These are phyloP conservation scores for Natator depressus DNA, from an alignment of 2,113 vertebrate species.

Conservation along the genomic window DNA sequence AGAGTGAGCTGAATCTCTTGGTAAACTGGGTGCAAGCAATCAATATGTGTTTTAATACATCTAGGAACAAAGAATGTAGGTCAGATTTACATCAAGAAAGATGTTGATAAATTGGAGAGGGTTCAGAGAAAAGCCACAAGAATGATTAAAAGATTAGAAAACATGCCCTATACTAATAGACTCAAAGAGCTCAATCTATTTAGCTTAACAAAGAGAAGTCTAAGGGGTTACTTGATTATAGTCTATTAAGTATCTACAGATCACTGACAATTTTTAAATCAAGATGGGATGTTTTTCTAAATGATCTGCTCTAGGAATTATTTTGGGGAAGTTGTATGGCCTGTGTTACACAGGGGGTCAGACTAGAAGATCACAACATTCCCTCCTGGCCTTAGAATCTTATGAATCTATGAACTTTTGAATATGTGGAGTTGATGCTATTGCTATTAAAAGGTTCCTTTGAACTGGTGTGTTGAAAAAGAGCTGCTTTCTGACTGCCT, in stretches of 20 bases:
- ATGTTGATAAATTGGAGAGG: background rate
- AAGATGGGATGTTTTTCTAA: background rate
- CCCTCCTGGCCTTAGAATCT: background rate
- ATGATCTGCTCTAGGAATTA: background rate
- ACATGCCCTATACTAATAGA: background rate
- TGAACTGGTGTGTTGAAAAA: constrained; percentile 45
- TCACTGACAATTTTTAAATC: background rate
- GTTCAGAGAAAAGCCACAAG: background rate
- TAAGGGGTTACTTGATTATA: background rate
- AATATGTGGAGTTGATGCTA: constrained; percentile 15
- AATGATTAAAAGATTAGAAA: background rate
- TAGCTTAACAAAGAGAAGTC: background rate
- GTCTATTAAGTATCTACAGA: background rate
- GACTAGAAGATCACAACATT: background rate
- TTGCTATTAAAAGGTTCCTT: constrained; percentile 2
- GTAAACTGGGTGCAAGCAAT: background rate
- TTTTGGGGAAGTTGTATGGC: background rate
- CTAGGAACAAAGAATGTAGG: background rate
- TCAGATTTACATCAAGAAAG: background rate
- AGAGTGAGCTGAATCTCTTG: background rate
- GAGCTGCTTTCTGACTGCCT: constrained; percentile 53
- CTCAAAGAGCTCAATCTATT: background rate
- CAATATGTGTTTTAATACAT: background rate
- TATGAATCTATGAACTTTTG: background rate
- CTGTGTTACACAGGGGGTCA: background rate